A percentile compares a stretch with the other conserved stretches of the same genome.
Evolutionary conservation across 1,140 invertebrate genomes (phyloP).

Genomic region (Lepidostoma basale): DNA sequence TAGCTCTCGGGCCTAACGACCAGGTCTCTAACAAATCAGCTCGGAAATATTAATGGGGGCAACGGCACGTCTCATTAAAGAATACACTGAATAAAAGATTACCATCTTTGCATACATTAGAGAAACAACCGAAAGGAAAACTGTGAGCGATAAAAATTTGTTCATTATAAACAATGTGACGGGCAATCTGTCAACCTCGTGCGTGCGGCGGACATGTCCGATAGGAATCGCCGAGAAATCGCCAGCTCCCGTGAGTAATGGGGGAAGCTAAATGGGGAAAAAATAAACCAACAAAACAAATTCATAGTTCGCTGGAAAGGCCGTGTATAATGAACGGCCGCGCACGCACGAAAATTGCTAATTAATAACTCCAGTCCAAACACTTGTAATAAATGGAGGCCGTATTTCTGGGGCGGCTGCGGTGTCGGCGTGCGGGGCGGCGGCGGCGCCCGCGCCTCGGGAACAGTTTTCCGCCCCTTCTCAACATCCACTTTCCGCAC

Average conservation of each 20-base stretch:
- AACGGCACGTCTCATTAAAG: conserved; percentile 44
- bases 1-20: conserved; percentile 3
- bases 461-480: background rate
- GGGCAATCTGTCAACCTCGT: conserved; percentile 38
- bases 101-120: conserved; percentile 44
- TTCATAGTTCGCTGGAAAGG: conserved; percentile 46
- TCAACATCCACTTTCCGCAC: too few relatives aligned
- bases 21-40: conserved; percentile 9
- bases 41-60: conserved; percentile 17
- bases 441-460: too few relatives aligned
- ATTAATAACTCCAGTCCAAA: conserved; percentile 47
- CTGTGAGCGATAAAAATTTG: conserved; percentile 35
- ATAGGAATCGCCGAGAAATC: conserved; percentile 32
- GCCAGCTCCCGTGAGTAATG: conserved; percentile 32
- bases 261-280: conserved; percentile 24
- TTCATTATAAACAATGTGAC: conserved; percentile 45
- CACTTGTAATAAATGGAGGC: conserved; percentile 44
- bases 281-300: conserved; percentile 46
- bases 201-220: conserved; percentile 24
- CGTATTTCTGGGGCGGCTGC: conserved; percentile 20
- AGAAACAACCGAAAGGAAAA: conserved; percentile 27
- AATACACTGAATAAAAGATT: conserved; percentile 33
- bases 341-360: conserved; percentile 47
- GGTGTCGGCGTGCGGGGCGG: background rate
- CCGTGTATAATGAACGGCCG: conserved; percentile 43